Base-by-base conservation (phyloP, 2,113 vertebrate genomes). In the Onychostoma macrolepis region DNA sequence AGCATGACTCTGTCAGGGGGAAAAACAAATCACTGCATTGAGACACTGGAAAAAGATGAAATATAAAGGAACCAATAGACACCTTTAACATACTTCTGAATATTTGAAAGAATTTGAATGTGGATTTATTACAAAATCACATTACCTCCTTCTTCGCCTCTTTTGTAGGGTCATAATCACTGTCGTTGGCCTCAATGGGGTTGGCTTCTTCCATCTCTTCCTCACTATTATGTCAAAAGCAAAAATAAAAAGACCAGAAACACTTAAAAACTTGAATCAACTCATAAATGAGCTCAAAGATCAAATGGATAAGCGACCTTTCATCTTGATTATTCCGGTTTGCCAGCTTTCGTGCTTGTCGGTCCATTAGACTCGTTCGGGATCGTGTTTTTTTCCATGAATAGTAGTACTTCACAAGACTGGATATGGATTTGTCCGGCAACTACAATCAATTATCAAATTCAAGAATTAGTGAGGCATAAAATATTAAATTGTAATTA, bases 351-450 rank as follows among this genome's bases (percentile, higher is more conserved):
- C 98, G 95, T 71, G 98, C 98, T 92, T 99, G 98, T 2, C 98
- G 96, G 92, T 99, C 98, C 98, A 99, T 99, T 90, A 99, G 94
- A 91, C 98, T 99, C 87, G 98, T 99, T 90, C 98, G 95, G 90
- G 98, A 98, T 17, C 98, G 97, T 0, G 98, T 99, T 95, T 99
- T 99, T 94, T 99, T 99, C 98, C 98, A 99, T 0, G 98, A 99
- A 92, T 99, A 99, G 93, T 99, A 99, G 83, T 99, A 99, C 93
- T 99, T 99, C 90, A 99, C 98, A 92, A 99, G 96, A 86, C 98
- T 99, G 93, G 97, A 99, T 93, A 99, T 99, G 90, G 98, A 97
- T 87, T 99, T 99, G 91, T 99, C 98, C 84, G 98, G 98, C 90
- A 99, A 95, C 98, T 99, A 94, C 87, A 92, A 91, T 67, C 77